Evolutionary conservation across 2,797 vertebrate species (phyloP), one percentile per base, ranked within the genome.

Genomic region (Crax fasciolata): DNA sequence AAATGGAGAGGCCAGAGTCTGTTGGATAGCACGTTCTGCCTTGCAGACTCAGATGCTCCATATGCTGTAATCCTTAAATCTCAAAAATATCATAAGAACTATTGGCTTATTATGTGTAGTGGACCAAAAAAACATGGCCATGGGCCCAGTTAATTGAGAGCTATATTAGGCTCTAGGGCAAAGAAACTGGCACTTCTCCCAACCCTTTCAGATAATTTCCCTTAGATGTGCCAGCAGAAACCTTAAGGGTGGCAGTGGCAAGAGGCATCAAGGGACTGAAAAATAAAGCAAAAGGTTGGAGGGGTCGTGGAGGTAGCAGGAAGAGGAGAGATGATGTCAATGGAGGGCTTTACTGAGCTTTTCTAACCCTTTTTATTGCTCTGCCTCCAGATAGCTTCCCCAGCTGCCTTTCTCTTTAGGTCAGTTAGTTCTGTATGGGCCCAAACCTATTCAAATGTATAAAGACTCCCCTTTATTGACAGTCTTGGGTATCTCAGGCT

Each of bases 11-110:
- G 49, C 93, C 74, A 87, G 85, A 76, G 61, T 24, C 11, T 77
- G 35, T 54, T 93, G 77, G 80, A 62, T 25, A 86, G 49, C 59
- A 44, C 28, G 0, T 79, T 67, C 52, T 89, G 62, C 71, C 71
- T 87, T 84, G 8, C 87, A 88, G 49, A 65, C 67, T 96, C 80
- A 92, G 63, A 84, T 63, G n/a, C 49, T 95, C 83, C 57, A 3
- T 82, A 19, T 71, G 49, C 39, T 73, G 55, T 72, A 93, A 87
- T 87, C 25, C 54, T 75, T 62, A 54, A 54, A 58, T 39, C 49
- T 74, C 61, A 82, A 52, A 79, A 90, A 63, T 39, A 35, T 4
- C 8, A 59, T 11, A 68, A 74, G 24, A 58, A 55, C 10, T 51
- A 11, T 66, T 94, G 51, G 28, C 49, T 91, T 54, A 13, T 41